A percentile compares a stretch with the other conserved stretches of the same genome.
phyloP scores from a whole-genome alignment of 2,113 vertebrate species.

The Ictalurus punctatus region DNA sequence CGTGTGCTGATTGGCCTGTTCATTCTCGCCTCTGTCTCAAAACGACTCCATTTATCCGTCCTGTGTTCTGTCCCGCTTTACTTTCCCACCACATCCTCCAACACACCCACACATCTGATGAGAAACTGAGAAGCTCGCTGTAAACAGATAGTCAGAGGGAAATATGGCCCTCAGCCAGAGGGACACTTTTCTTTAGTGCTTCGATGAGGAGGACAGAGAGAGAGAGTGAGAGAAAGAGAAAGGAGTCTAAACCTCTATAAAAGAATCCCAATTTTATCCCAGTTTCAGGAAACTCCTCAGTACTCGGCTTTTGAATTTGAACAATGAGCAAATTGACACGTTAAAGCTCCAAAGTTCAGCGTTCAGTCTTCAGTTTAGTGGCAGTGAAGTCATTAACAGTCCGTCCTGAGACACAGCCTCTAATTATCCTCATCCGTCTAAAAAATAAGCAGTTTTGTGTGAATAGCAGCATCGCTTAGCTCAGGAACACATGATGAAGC shows the following conservation, averaged over 20 bases:
- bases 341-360: not conserved
- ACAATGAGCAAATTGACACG: not conserved
- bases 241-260: not conserved
- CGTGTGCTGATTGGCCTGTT: constrained; percentile 27
- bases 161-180: constrained; percentile 19
- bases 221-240: not conserved
- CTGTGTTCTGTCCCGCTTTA: not conserved
- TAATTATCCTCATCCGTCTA: not conserved
- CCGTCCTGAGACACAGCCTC: not conserved
- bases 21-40: constrained; percentile 27
- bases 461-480: not conserved
- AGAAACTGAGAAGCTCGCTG: constrained; percentile 7
- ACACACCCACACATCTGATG: not conserved
- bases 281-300: not conserved
- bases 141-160: constrained; percentile 19
- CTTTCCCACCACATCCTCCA: constrained; percentile 7
- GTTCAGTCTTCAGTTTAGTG: not conserved
- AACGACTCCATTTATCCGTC: constrained; percentile 36
- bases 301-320: not conserved
- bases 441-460: not conserved
- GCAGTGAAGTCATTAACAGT: not conserved
- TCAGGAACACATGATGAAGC: not conserved
- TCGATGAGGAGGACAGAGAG: not conserved
- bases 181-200: constrained; percentile 10
- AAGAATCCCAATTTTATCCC: not conserved